Base-by-base conservation (phyloP, 2,113 vertebrate species). In the Paracanthobrama guichenoti region DNA sequence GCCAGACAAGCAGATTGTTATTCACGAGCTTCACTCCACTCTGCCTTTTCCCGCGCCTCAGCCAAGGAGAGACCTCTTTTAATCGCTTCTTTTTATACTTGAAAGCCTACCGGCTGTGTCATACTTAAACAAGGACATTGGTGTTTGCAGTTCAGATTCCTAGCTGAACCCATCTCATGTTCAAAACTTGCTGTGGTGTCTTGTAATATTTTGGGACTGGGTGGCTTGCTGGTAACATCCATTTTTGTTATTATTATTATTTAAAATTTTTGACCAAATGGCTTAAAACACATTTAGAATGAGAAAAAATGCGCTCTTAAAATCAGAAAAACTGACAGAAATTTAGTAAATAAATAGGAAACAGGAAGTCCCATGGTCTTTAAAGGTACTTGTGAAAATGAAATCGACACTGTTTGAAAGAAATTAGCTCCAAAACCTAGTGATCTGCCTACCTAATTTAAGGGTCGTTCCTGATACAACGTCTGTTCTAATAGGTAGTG, bases 11-110 rank as follows among this genome's bases (percentile, higher is more conserved):
- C 92, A 93, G 91, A 92, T 91, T 93, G 93, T 92, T 92, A 91
- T 91, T 91, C 91, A 91, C 88, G 84, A 90, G 89, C 92, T 92
- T 89, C 81, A 85, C 85, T 89, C 90, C 87, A 89, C 92, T 93
- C 92, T 92, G 92, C 91, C 93, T 93, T 93, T 92, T 89, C 89
- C 87, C 83, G 89, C 92, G 83, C 92, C 91, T 93, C 92, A 92
- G 94, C 92, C 94, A 94, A 93, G 93, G 93, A 95, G 93, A 95
- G 93, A 93, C 89, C 87, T 91, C 80, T 92, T 93, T 90, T 92
- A 92, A 91, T 92, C 89, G 90, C 91, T 93, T 90, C 85, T 91
- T 94, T 94, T 93, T 92, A 92, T 93, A 94, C 92, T 94, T 93
- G 93, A 94, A 93, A 90, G 88, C 86, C 91, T 90, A 81, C 89